Percentiles rank a stretch among this genome's conserved stretches.
Evolutionary conservation across 1,140 invertebrate species (phyloP).

Genomic region (Drosophila willistoni): DNA sequence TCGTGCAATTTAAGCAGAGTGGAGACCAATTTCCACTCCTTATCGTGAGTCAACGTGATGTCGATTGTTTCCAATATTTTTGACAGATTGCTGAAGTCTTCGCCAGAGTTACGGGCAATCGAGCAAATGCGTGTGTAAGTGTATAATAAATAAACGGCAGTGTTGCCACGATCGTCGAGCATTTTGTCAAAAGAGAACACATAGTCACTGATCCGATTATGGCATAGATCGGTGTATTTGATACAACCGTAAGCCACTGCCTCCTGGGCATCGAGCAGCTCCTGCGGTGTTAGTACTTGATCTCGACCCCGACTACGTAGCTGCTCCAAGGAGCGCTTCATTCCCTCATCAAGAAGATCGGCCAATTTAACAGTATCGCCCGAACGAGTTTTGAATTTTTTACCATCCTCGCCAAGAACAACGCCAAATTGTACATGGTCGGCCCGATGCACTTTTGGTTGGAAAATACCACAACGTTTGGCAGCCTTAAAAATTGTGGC

Average conservation of each 20-base stretch:
- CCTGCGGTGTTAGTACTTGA: slow-evolving; percentile 91
- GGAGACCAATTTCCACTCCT: slow-evolving; percentile 98
- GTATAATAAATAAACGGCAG: slow-evolving; percentile 98
- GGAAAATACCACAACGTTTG: slow-evolving; percentile 88
- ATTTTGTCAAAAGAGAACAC: slow-evolving; percentile 99
- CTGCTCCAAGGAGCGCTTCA: slow-evolving; percentile 93
- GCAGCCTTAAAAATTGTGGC: slow-evolving; percentile 90
- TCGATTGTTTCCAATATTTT: slow-evolving; percentile 82
- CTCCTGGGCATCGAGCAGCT: slow-evolving; percentile 93
- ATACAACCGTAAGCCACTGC: slow-evolving; percentile 99
- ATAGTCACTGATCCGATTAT: slow-evolving; percentile 97
- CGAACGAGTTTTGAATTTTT: slow-evolving; percentile 99
- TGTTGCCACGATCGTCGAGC: slow-evolving; percentile 99
- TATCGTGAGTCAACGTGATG: slow-evolving; percentile 91
- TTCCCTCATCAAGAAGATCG: slow-evolving; percentile 97
- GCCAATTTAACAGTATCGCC: slow-evolving; percentile 96
- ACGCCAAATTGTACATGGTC: slow-evolving; percentile 98
- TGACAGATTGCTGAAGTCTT: slow-evolving; percentile 85
- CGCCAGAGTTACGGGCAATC: slow-evolving; percentile 92
- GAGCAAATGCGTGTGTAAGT: slow-evolving; percentile 97
- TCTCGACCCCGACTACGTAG: slow-evolving; percentile 96
- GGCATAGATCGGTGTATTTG: slow-evolving; percentile 98
- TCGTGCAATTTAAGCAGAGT: slow-evolving; percentile 94
- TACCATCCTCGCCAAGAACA: slow-evolving; percentile 98
- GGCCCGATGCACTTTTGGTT: slow-evolving; percentile 87